Percentiles rank a stretch among this genome's conserved stretches.
Conservation (phyloP, 2,888 invertebrate genomes). For the Brachypalpus laphriformis region DNA sequence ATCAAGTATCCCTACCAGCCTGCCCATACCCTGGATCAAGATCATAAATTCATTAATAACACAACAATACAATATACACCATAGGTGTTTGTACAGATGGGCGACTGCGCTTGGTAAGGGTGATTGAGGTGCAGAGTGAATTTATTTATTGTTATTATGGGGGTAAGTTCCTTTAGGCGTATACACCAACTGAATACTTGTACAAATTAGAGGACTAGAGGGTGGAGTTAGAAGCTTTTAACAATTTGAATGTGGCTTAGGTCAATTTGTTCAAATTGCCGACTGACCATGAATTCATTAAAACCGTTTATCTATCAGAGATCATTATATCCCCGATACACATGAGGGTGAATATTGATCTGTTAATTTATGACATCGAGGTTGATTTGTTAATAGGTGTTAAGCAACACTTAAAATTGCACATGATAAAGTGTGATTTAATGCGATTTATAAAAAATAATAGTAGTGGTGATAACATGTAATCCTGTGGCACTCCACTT, state of each 20-base stretch:
- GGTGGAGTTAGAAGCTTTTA: conserved; percentile 39
- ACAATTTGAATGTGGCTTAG: conserved; percentile 46
- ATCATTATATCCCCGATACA: conserved; percentile 38
- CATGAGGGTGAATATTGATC: conserved; percentile 63
- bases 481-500: background rate
- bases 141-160: conserved; percentile 54
- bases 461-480: background rate
- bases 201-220: conserved; percentile 46
- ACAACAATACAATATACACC: conserved; percentile 43
- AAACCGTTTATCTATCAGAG: conserved; percentile 62
- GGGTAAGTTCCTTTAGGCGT: conserved; percentile 22
- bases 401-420: too few species aligned
- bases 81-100: conserved; percentile 45
- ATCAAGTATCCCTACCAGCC: background rate
- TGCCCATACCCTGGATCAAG: conserved; percentile 51
- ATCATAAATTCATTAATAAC: conserved; percentile 73
- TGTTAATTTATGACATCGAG: conserved; percentile 18
- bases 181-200: conserved; percentile 43
- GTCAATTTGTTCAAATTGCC: conserved; percentile 46
- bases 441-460: too few species aligned
- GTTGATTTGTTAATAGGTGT: conserved; percentile 41
- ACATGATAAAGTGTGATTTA: too few species aligned
- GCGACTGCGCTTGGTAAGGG: background rate
- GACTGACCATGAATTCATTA: conserved; percentile 67
- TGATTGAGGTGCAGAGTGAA: conserved; percentile 19